phyloP scores from a whole-genome alignment of 2,113 vertebrate species.

The Hydrochoerus hydrochaeris region DNA sequence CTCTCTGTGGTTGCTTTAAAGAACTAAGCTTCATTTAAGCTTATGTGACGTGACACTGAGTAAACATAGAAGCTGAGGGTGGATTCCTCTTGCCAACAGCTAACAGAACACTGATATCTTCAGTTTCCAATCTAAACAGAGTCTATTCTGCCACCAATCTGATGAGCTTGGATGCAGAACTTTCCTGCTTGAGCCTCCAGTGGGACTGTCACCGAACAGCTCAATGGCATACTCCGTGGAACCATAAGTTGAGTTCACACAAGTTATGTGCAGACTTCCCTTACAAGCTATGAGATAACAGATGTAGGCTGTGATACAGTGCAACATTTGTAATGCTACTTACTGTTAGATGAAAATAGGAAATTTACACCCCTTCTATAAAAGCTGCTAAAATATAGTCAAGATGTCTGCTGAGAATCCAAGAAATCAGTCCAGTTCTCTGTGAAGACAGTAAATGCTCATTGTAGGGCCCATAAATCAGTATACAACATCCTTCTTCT shows the following conservation, averaged over 20 bases:
- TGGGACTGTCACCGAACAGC: background rate
- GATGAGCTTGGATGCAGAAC: background rate
- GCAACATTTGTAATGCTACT: too few relatives aligned
- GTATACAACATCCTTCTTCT: background rate
- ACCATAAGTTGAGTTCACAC: fast-evolving
- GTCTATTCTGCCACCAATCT: background rate
- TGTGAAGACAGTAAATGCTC: too few relatives aligned
- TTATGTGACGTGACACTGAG: background rate
- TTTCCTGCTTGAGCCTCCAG: background rate
- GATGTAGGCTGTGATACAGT: background rate
- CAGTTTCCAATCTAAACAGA: background rate
- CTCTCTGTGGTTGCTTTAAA: background rate
- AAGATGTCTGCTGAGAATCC: background rate
- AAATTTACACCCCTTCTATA: background rate
- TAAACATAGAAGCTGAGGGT: background rate
- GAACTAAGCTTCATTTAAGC: background rate
- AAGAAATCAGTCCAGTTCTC: background rate
- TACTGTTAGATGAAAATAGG: background rate
- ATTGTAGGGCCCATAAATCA: background rate
- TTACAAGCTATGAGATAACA: background rate
- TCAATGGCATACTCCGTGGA: background rate
- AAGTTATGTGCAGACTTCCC: background rate
- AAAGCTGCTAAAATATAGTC: background rate
- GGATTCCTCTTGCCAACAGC: background rate
- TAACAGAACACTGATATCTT: background rate